These are phyloP conservation scores for Planiliza haematocheilus DNA, from an alignment of 2,113 vertebrate species.

Conservation along the genomic window DNA sequence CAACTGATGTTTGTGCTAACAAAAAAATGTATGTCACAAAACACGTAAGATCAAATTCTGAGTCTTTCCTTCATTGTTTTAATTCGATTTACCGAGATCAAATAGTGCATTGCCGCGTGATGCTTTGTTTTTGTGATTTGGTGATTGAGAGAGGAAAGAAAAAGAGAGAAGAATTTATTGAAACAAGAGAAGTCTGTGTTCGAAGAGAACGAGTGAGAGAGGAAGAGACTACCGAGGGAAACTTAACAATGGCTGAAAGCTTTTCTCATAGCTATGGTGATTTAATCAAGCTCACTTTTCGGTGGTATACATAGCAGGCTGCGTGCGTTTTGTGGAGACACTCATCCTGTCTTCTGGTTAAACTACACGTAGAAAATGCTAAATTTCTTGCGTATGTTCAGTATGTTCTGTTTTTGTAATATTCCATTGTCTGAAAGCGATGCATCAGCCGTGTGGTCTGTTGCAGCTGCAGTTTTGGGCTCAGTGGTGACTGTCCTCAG, in stretches of 20 bases:
- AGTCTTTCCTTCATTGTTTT: not conserved
- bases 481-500: conserved; percentile 18
- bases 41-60: conserved; percentile 1
- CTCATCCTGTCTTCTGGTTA: conserved; percentile 20
- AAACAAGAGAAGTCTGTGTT: conserved; percentile 45
- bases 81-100: conserved; percentile 8
- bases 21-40: not conserved
- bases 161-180: conserved; percentile 30
- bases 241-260: conserved; percentile 54
- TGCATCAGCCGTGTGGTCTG: not conserved
- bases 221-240: conserved; percentile 27
- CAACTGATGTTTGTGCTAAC: conserved; percentile 1
- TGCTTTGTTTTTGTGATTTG: not conserved
- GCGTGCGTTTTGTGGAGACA: conserved; percentile 30
- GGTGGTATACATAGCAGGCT: not conserved
- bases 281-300: conserved; percentile 61
- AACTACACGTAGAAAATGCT: not conserved
- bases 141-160: not conserved
- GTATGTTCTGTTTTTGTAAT: conserved; percentile 15
- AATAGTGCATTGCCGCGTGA: conserved; percentile 14
- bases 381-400: not conserved
- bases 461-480: conserved; percentile 38
- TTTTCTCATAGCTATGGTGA: conserved; percentile 58
- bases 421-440: conserved; percentile 17
- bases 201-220: conserved; percentile 26